Evolutionary conservation across 2,797 vertebrate genomes (phyloP).

Genomic region (Alcedo quadribrachys): DNA sequence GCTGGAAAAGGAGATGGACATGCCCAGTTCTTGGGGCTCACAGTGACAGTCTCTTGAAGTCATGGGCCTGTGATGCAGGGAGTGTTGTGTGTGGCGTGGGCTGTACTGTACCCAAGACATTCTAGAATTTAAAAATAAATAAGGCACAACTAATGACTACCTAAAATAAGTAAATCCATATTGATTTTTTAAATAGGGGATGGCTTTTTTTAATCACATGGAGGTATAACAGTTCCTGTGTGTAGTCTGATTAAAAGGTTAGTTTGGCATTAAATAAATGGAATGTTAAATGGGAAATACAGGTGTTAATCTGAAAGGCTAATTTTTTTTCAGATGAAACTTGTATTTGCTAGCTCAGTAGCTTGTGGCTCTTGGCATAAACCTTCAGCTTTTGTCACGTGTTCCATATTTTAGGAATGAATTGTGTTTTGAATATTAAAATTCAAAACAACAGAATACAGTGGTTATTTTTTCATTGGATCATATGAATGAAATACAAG

Average conservation of each 20-base stretch:
- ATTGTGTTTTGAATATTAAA: not conserved
- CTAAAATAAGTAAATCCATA: not conserved
- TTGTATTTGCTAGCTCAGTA: not conserved
- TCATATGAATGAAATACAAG: not conserved
- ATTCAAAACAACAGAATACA: not conserved
- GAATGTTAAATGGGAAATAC: not conserved
- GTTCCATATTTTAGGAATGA: not conserved
- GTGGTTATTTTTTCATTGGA: accelerated
- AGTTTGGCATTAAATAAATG: not conserved
- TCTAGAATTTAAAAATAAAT: not conserved
- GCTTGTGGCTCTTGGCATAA: not conserved
- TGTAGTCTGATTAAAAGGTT: not conserved
- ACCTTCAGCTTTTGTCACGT: not conserved
- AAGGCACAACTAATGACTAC: not conserved
- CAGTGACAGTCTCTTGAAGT: not conserved
- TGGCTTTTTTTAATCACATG: not conserved
- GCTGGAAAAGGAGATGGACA: not conserved
- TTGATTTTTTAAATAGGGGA: not conserved
- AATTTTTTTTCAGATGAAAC: not conserved
- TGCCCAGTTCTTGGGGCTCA: not conserved
- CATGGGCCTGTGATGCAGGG: accelerated
- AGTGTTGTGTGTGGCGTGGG: not conserved
- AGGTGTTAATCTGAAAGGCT: not conserved
- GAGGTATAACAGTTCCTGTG: not conserved
- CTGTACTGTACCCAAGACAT: accelerated